phyloP scores from a whole-genome alignment of 2,888 invertebrate species.

The Megaustenia siamemsis region DNA sequence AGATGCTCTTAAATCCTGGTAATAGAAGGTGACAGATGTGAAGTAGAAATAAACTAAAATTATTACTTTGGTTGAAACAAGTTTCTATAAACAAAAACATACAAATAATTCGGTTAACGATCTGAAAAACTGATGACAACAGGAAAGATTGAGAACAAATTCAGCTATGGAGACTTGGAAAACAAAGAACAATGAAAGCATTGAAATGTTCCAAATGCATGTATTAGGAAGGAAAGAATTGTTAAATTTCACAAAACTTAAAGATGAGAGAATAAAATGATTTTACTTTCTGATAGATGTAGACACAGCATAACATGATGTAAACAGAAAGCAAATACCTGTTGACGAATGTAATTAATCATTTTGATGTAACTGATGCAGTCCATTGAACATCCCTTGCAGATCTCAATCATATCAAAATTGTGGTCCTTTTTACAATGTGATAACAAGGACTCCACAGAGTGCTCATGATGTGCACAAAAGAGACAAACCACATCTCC shows the following conservation, averaged over 20 bases:
- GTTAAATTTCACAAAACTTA: background rate
- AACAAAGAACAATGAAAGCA: background rate
- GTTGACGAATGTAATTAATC: conserved; percentile 75
- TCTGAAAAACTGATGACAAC: no score
- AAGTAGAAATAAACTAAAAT: no score
- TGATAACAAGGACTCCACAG: conserved; percentile 62
- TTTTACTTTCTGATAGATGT: no score
- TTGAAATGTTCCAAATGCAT: background rate
- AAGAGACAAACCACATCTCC: conserved; percentile 69
- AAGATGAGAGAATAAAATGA: background rate
- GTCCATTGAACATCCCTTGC: conserved; percentile 66
- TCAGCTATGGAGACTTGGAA: background rate
- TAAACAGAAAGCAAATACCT: conserved; percentile 61
- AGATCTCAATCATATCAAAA: conserved; percentile 65
- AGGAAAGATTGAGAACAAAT: no score
- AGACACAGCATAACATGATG: no score
- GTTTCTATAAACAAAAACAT: no score
- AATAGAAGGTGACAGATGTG: no score
- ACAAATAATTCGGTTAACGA: no score
- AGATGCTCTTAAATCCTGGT: no score
- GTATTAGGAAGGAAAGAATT: background rate
- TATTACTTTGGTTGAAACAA: no score
- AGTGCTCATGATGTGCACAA: conserved; percentile 60
- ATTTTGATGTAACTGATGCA: conserved; percentile 77
- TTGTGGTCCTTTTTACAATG: conserved; percentile 65